These are phyloP conservation scores for Poecilia gillii DNA, from an alignment of 2,797 vertebrate genomes.

Conservation along the genomic window DNA sequence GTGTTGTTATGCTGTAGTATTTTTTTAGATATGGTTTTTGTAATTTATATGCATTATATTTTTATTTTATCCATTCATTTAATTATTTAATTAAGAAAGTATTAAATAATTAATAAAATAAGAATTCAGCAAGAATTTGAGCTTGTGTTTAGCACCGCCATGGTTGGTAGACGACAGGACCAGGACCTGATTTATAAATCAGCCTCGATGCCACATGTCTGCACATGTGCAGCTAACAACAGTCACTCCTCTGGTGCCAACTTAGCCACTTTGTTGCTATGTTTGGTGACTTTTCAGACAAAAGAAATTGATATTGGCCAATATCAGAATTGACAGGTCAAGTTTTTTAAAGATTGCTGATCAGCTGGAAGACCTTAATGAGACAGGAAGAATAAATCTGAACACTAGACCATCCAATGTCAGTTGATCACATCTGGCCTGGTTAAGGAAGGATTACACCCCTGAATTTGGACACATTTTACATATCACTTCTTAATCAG, in stretches of 20 bases:
- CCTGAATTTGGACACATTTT: background rate
- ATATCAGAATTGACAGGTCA: too few relatives aligned
- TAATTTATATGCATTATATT: background rate
- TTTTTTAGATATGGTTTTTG: background rate
- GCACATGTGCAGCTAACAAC: too few relatives aligned
- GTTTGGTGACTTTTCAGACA: too few relatives aligned
- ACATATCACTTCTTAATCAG: background rate
- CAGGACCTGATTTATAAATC: too few relatives aligned
- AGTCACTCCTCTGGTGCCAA: too few relatives aligned
- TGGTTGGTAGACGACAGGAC: background rate
- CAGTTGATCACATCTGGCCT: background rate
- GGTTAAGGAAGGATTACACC: background rate
- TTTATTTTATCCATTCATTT: too few relatives aligned
- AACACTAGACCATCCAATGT: background rate
- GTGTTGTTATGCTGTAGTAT: background rate
- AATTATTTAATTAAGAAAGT: background rate
- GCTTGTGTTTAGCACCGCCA: background rate
- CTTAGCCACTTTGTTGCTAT: too few relatives aligned
- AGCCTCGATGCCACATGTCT: too few relatives aligned
- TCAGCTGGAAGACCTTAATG: too few relatives aligned
- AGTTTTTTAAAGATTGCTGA: too few relatives aligned
- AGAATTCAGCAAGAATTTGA: background rate
- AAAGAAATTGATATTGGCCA: too few relatives aligned
- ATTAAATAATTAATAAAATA: background rate
- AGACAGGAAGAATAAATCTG: background rate